phyloP scores from a whole-genome alignment of 2,888 invertebrate species.

The Anodontia alba region DNA sequence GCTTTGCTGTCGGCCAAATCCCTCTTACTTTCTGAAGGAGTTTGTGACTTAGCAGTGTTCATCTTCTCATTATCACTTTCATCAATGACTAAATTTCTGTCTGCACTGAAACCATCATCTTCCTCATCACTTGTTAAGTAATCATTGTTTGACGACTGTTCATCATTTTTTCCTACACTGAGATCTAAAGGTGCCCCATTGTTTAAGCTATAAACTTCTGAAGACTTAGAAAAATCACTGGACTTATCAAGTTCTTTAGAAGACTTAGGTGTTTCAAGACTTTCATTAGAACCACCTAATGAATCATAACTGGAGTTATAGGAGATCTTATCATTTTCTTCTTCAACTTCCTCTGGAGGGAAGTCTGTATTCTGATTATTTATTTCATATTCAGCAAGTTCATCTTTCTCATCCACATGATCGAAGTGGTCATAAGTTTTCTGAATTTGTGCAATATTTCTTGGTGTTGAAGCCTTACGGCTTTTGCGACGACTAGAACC shows the following conservation, averaged over 20 bases:
- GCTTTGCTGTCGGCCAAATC: constrained; percentile 43
- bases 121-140: constrained; percentile 50
- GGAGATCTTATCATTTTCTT: constrained; percentile 16
- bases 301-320: constrained; percentile 21
- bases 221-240: constrained; percentile 18
- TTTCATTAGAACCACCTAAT: constrained; percentile 20
- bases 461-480: constrained; percentile 88
- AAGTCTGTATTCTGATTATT: constrained; percentile 75
- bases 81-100: constrained; percentile 39
- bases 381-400: constrained; percentile 74
- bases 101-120: constrained; percentile 13
- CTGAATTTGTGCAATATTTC: constrained; percentile 87
- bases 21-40: not conserved
- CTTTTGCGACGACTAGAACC: constrained; percentile 63
- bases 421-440: constrained; percentile 58
- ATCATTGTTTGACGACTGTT: constrained; percentile 33
- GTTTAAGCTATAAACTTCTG: not conserved
- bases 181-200: constrained; percentile 55
- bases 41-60: not conserved
- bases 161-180: constrained; percentile 33
- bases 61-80: constrained; percentile 27
- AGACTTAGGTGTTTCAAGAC: constrained; percentile 25
- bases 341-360: constrained; percentile 59
- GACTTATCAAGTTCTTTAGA: constrained; percentile 45
- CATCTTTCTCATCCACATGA: constrained; percentile 70